These are phyloP conservation scores for Polydrusus pterygomalis DNA, from an alignment of 2,888 invertebrate species.

Conservation along the genomic window DNA sequence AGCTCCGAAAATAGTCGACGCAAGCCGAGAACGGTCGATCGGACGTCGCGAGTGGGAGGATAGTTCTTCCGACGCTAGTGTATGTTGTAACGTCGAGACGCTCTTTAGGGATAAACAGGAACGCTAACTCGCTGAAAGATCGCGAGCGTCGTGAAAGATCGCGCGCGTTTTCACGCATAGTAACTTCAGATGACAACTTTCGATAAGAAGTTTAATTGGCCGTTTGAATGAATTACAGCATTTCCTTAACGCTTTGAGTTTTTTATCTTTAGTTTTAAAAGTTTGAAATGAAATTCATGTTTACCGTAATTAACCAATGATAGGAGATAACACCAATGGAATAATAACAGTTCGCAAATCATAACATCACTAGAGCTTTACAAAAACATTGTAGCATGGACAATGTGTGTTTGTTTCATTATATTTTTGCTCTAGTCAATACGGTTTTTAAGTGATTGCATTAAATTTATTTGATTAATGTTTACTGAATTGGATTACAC, in stretches of 20 bases:
- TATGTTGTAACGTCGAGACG: slow-evolving; percentile 61
- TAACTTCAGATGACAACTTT: slow-evolving; percentile 21
- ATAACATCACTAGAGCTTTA: background rate
- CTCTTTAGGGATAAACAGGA: slow-evolving; percentile 55
- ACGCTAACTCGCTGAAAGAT: slow-evolving; percentile 36
- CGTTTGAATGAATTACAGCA: slow-evolving; percentile 8
- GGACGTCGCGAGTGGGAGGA: slow-evolving; percentile 59
- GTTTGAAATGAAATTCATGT: slow-evolving; percentile 14
- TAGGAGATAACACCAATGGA: slow-evolving; percentile 1
- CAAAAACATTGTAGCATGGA: background rate
- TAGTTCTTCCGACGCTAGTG: slow-evolving; percentile 61
- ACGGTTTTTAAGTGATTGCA: background rate
- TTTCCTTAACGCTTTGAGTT: slow-evolving; percentile 13
- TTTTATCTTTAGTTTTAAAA: slow-evolving; percentile 4
- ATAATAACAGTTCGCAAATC: background rate
- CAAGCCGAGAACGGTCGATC: slow-evolving; percentile 62
- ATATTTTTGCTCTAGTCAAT: background rate
- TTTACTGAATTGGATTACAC: slow-evolving; percentile 6
- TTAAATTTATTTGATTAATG: slow-evolving; percentile 1
- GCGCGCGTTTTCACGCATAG: slow-evolving; percentile 39
- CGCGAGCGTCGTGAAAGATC: slow-evolving; percentile 31
- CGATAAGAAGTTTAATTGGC: slow-evolving; percentile 22
- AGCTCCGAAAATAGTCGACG: slow-evolving; percentile 65
- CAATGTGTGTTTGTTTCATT: background rate
- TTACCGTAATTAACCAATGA: background rate